These are phyloP conservation scores for Dolichoris vasculosae DNA, from an alignment of 1,140 invertebrate genomes.

Conservation along the genomic window DNA sequence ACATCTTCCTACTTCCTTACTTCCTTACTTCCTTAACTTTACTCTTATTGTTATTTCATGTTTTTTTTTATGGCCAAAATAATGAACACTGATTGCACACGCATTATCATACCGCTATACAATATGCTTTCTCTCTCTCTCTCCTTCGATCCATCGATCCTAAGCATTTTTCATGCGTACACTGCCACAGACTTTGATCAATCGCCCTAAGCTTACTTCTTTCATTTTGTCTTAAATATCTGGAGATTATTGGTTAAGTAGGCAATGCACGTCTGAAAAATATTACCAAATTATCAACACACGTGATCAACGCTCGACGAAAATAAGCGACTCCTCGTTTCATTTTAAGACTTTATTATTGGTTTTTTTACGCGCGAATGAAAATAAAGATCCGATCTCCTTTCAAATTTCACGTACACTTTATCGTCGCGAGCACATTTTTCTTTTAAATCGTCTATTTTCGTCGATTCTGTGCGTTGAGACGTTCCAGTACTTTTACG, in stretches of 20 bases:
- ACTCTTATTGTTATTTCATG: not conserved
- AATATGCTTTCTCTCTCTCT: conserved; percentile 12
- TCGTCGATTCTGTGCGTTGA: not conserved
- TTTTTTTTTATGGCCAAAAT: not conserved
- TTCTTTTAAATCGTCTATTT: not conserved
- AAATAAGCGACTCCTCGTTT: not conserved
- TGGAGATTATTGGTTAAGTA: not conserved
- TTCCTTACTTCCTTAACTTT: not conserved
- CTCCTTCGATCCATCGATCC: conserved; percentile 28
- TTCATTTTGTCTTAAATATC: not conserved
- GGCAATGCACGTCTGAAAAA: conserved; percentile 37
- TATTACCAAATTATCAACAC: not conserved
- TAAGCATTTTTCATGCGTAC: conserved; percentile 39
- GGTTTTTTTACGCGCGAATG: no score
- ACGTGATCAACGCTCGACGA: not conserved
- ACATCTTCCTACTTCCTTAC: not conserved
- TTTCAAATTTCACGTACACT: no score
- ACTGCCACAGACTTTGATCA: conserved; percentile 1
- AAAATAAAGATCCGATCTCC: no score
- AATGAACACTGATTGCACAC: conserved; percentile 44
- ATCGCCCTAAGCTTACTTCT: not conserved
- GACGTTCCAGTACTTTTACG: not conserved
- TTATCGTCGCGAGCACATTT: no score
- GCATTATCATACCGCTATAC: conserved; percentile 56
- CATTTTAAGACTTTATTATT: not conserved